A percentile compares a stretch with the other conserved stretches of the same genome.
Conservation (phyloP, 2,113 vertebrate species). For the Aegotheles bennettii region DNA sequence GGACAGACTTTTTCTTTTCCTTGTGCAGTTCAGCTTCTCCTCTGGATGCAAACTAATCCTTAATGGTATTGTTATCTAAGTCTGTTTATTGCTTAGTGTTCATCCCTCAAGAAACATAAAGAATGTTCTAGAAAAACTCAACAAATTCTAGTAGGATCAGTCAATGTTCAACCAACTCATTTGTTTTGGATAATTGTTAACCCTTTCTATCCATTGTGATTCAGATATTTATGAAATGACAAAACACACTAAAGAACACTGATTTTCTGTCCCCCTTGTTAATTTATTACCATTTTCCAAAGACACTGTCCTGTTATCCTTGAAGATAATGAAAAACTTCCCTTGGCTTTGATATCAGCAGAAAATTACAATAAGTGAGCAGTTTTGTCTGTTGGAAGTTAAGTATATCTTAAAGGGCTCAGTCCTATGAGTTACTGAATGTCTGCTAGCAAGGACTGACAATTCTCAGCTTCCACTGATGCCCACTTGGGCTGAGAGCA, state of each 20-base stretch:
- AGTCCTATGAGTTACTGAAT: background rate
- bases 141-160: background rate
- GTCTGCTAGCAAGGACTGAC: background rate
- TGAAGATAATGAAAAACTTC: background rate
- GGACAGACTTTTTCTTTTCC: background rate
- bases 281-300: background rate
- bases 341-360: background rate
- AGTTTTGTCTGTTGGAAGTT: background rate
- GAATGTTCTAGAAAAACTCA: background rate
- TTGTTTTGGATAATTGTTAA: background rate
- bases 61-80: background rate
- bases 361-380: background rate
- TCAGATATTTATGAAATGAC: background rate
- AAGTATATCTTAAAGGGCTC: background rate
- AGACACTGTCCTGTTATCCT: background rate
- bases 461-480: background rate
- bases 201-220: background rate
- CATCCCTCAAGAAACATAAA: constrained; percentile 8
- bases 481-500: background rate
- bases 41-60: background rate
- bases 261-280: background rate
- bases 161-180: background rate
- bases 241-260: background rate
- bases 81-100: background rate
- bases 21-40: background rate